Evolutionary conservation across 37 sponge, comb jelly and placozoan species (phyloP).

Genomic region (Ephydatia muelleri): DNA sequence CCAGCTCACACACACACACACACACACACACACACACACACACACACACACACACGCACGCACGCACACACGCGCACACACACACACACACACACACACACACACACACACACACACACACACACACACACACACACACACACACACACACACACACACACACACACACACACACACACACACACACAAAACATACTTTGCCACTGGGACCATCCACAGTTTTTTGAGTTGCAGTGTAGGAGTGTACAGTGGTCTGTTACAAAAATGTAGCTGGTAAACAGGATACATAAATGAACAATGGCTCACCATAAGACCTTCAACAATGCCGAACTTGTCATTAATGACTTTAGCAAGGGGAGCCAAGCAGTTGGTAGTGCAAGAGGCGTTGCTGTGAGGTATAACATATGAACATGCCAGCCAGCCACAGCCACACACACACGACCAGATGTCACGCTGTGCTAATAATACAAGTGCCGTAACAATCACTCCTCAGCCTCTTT

Average conservation of each 20-base stretch:
- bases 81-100: slow-evolving; percentile 8
- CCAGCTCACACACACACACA: no score
- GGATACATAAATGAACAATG: background rate
- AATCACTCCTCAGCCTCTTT: no score
- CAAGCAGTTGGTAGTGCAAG: slow-evolving; percentile 98
- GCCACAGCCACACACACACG: no score
- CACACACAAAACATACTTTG: slow-evolving; percentile 65
- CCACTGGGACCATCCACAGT: slow-evolving; percentile 99
- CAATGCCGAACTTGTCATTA: slow-evolving; percentile 87
- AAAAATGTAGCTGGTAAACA: slow-evolving; percentile 11
- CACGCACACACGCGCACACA: no score
- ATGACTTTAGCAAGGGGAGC: slow-evolving; percentile 97
- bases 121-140: background rate
- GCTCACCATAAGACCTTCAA: slow-evolving; percentile 91
- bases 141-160: background rate
- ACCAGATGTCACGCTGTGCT: no score
- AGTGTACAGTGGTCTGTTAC: slow-evolving; percentile 88
- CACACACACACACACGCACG: no score
- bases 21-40: slow-evolving; percentile 25
- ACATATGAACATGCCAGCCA: background rate
- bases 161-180: background rate
- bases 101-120: background rate
- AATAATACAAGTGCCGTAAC: no score
- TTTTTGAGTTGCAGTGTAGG: slow-evolving; percentile 97
- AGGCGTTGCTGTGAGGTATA: slow-evolving; percentile 82